Evolutionary conservation across 2,888 invertebrate species (phyloP).

Genomic region (Xestia c-nigrum): DNA sequence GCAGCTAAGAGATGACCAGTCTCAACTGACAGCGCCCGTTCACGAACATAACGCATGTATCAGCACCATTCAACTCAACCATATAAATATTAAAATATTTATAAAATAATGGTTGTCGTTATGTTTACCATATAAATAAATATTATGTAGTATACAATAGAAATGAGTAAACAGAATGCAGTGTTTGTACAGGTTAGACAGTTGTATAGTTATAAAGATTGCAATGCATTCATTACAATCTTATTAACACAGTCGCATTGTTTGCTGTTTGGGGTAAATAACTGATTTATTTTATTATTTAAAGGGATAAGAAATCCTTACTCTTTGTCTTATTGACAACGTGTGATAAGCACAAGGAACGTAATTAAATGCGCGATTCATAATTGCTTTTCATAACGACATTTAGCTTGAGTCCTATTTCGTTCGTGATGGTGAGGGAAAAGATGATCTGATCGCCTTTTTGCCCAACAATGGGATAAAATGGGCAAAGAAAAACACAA

Average conservation of each 20-base stretch:
- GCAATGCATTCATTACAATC: slow-evolving; percentile 4
- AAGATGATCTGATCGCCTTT: neutral
- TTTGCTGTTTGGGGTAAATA: neutral
- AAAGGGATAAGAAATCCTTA: neutral
- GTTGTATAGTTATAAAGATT: slow-evolving; percentile 11
- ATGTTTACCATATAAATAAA: neutral
- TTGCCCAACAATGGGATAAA: neutral
- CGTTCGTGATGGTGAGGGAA: neutral
- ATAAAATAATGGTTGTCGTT: neutral
- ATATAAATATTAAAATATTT: too few species aligned
- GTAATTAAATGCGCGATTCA: neutral
- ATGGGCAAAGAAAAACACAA: neutral
- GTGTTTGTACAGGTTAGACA: slow-evolving; percentile 20
- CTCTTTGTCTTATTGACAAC: neutral
- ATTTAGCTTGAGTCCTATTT: neutral
- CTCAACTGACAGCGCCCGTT: too few species aligned
- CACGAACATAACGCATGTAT: too few species aligned
- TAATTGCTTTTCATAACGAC: neutral
- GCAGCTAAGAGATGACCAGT: too few species aligned
- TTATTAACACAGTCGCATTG: neutral
- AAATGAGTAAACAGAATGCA: slow-evolving; percentile 3
- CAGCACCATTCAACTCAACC: too few species aligned
- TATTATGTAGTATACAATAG: slow-evolving; percentile 11
- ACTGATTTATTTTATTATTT: neutral
- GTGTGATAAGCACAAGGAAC: neutral